These are phyloP conservation scores for Heliconius aoede DNA, from an alignment of 2,888 invertebrate genomes.

Conservation along the genomic window DNA sequence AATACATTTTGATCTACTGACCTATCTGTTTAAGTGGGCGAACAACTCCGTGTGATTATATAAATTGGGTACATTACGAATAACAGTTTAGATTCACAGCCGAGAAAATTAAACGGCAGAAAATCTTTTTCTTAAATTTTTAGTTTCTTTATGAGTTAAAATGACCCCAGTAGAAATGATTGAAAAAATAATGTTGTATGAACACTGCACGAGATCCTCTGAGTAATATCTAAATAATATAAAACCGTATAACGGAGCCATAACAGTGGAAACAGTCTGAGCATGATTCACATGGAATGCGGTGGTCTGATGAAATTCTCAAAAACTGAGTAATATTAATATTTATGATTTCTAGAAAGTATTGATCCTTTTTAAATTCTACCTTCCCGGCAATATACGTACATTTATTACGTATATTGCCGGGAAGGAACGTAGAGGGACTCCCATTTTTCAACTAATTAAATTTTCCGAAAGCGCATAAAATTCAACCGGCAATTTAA, in stretches of 20 bases:
- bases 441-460: background rate
- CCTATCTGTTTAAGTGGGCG: background rate
- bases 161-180: too few species aligned
- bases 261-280: slow-evolving; percentile 3
- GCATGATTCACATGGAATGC: slow-evolving; percentile 19
- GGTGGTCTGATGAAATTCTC: slow-evolving; percentile 12
- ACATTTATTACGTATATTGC: background rate
- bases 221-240: background rate
- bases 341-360: background rate
- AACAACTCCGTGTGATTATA: background rate
- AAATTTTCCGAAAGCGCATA: background rate
- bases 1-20: too few species aligned
- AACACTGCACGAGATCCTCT: background rate
- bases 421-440: background rate
- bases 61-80: background rate
- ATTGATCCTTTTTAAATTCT: background rate
- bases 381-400: too few species aligned
- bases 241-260: slow-evolving; percentile 3
- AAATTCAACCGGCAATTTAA: background rate
- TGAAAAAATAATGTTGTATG: background rate
- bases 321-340: slow-evolving; percentile 22
- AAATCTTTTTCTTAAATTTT: too few species aligned
- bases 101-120: too few species aligned
- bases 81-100: too few species aligned
- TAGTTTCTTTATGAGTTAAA: too few species aligned